Evolutionary conservation across 2,888 invertebrate genomes (phyloP).

Genomic region (Lumbricus terrestris): DNA sequence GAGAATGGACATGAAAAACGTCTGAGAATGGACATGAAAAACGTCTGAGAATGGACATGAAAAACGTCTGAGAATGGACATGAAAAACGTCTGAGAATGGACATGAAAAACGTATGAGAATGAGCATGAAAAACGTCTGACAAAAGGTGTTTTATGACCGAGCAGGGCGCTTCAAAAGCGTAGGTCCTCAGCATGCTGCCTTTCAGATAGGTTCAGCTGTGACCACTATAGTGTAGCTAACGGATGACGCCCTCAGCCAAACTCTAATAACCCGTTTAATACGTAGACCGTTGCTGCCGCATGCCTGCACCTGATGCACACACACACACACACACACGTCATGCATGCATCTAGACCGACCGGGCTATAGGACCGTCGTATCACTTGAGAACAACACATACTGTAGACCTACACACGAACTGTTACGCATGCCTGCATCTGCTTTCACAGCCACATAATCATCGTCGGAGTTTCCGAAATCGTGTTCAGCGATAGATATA

Average conservation of each 20-base stretch:
- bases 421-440: conserved; percentile 3
- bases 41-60: neutral
- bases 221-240: too few species aligned
- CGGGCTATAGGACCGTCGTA: neutral
- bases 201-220: neutral
- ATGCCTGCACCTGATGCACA: neutral
- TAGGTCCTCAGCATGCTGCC: neutral
- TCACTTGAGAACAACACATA: neutral
- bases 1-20: too few species aligned
- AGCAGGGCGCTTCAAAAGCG: neutral
- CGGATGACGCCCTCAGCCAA: neutral
- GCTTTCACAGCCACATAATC: too few species aligned
- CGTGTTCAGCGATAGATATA: neutral
- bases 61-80: too few species aligned
- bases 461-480: neutral
- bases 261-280: neutral
- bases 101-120: neutral
- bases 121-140: too few species aligned
- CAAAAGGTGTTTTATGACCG: too few species aligned
- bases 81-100: too few species aligned
- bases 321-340: neutral
- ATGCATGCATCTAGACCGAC: neutral
- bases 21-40: too few species aligned
- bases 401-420: neutral
- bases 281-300: neutral